A percentile compares a stretch with the other conserved stretches of the same genome.
Evolutionary conservation across 2,797 vertebrate genomes (phyloP).

Genomic region (Bovichtus variegatus): DNA sequence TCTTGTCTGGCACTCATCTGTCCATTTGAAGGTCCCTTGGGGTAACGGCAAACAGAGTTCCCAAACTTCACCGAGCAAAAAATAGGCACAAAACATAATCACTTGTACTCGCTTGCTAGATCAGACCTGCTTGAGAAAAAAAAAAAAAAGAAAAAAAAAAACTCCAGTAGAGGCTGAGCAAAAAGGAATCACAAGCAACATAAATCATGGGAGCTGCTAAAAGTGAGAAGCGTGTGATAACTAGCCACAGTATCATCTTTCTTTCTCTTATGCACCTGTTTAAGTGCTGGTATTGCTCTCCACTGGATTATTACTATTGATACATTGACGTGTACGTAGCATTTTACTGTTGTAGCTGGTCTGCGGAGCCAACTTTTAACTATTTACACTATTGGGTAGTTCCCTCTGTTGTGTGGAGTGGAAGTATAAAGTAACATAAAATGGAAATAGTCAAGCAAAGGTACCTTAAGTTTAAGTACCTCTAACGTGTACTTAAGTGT

Average conservation of each 20-base stretch:
- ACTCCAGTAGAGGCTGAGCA: not conserved
- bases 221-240: constrained; percentile 14
- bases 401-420: not conserved
- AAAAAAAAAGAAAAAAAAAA: constrained; percentile 5
- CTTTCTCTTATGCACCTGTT: constrained; percentile 8
- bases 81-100: constrained; percentile 46
- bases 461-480: not conserved
- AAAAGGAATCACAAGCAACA: not conserved
- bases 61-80: constrained; percentile 55
- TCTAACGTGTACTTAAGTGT: not conserved
- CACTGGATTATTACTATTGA: not conserved
- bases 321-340: not conserved
- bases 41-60: constrained; percentile 51
- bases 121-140: constrained; percentile 16
- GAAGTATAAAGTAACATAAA: not conserved
- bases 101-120: constrained; percentile 19
- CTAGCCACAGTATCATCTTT: not conserved
- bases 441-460: not conserved
- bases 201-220: not conserved
- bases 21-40: constrained; percentile 49
- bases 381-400: not conserved
- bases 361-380: not conserved
- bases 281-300: not conserved
- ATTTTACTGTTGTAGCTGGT: not conserved
- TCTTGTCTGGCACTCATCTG: constrained; percentile 53